Percentiles rank a stretch among this genome's conserved stretches.
Conservation (phyloP, 2,113 vertebrate genomes). For the Larimichthys crocea region DNA sequence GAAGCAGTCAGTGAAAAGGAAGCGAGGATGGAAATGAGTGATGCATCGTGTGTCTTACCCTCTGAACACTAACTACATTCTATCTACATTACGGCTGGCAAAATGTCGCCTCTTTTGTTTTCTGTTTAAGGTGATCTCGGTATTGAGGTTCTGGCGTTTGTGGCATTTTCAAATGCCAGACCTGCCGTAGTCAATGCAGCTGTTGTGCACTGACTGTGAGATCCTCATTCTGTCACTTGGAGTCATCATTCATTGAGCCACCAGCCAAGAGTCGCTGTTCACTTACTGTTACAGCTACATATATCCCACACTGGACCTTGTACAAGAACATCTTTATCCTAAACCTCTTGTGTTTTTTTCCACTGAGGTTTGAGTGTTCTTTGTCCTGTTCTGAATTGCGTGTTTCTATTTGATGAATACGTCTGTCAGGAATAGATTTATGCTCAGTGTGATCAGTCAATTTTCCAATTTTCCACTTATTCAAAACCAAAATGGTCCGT, state of each 20-base stretch:
- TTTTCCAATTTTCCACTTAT: no score
- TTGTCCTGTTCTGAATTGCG: background rate
- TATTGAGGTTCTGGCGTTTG: background rate
- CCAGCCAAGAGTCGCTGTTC: background rate
- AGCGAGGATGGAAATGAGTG: constrained; percentile 2
- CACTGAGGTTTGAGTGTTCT: background rate
- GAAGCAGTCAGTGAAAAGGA: constrained; percentile 16
- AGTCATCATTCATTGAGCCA: constrained; percentile 1
- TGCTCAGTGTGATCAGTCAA: no score
- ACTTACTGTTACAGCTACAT: background rate
- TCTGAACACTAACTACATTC: background rate
- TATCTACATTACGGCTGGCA: background rate
- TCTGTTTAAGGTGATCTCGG: background rate
- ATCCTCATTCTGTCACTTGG: background rate
- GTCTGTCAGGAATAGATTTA: no score
- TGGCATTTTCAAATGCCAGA: constrained; percentile 9
- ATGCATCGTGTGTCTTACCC: constrained; percentile 1
- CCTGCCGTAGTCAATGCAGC: background rate
- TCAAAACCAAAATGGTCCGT: no score
- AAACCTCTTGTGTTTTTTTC: no score
- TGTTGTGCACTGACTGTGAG: background rate
- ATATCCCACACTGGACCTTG: background rate
- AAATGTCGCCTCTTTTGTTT: background rate
- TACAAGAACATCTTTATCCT: background rate
- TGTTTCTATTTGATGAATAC: no score